phyloP scores from a whole-genome alignment of 1,140 invertebrate genomes.

The Drosophila prosaltans region DNA sequence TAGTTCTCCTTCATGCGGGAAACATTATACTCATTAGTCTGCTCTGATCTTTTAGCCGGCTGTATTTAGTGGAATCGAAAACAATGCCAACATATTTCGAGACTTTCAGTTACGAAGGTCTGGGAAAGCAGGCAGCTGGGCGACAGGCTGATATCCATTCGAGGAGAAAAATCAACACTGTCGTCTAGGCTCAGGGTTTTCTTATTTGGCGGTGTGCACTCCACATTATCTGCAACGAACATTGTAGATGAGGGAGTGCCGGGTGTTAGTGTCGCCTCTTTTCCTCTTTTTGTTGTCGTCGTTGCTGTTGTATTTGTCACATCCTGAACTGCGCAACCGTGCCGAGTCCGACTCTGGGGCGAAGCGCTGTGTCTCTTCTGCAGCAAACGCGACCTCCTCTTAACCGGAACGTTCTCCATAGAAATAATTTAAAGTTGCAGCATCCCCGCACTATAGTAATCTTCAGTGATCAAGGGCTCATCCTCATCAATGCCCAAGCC shows the following conservation, averaged over 20 bases:
- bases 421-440: constrained; percentile 16
- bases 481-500: too few relatives aligned
- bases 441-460: too few relatives aligned
- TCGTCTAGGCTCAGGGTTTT: constrained; percentile 67
- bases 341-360: constrained; percentile 55
- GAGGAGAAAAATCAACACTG: constrained; percentile 70
- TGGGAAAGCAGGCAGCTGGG: constrained; percentile 70
- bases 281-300: background rate
- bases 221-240: constrained; percentile 31
- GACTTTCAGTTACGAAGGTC: constrained; percentile 68
- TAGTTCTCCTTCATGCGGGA: too few relatives aligned
- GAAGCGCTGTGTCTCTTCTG: constrained; percentile 76
- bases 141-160: constrained; percentile 61
- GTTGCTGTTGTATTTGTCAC: background rate
- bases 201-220: constrained; percentile 66
- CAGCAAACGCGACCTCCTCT: constrained; percentile 63
- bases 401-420: constrained; percentile 65
- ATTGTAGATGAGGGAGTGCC: constrained; percentile 30
- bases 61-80: constrained; percentile 59
- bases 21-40: constrained; percentile 42
- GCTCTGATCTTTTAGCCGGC: constrained; percentile 42
- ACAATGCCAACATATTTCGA: constrained; percentile 73
- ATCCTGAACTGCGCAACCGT: constrained; percentile 49
- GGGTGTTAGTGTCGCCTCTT: constrained; percentile 16
- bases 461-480: too few relatives aligned